Percentiles rank a stretch among this genome's conserved stretches.
Conservation (phyloP, 1,140 invertebrate genomes). For the Neodiprion virginianus region DNA sequence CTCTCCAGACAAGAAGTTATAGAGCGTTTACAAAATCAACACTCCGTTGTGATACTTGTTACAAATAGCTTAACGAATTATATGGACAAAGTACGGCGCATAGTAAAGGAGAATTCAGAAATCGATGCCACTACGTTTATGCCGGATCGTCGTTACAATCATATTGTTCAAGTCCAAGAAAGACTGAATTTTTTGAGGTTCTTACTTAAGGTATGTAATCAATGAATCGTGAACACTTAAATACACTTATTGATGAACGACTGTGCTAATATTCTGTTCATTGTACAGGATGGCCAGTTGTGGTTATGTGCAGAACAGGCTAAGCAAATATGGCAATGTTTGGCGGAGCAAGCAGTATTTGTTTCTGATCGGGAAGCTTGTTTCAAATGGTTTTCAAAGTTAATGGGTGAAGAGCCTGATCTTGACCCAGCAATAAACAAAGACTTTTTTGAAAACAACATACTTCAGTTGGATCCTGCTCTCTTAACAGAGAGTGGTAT, state of each 20-base stretch:
- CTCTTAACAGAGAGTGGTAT: slow-evolving; percentile 95
- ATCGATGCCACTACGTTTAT: slow-evolving; percentile 83
- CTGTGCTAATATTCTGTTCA: slow-evolving; percentile 4
- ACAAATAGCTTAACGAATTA: slow-evolving; percentile 92
- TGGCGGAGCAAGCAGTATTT: slow-evolving; percentile 93
- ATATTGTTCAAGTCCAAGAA: slow-evolving; percentile 92
- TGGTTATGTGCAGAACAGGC: slow-evolving; percentile 97
- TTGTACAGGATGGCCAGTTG: slow-evolving; percentile 81
- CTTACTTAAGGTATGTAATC: slow-evolving; percentile 72
- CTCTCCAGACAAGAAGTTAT: slow-evolving; percentile 78
- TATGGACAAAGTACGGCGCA: slow-evolving; percentile 83
- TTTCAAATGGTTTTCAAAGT: slow-evolving; percentile 98
- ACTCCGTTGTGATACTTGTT: slow-evolving; percentile 92
- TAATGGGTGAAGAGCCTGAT: slow-evolving; percentile 98
- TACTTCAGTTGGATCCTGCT: slow-evolving; percentile 89
- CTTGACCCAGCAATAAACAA: slow-evolving; percentile 95
- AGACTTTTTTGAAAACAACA: slow-evolving; percentile 96
- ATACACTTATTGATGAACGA: slow-evolving; percentile 29
- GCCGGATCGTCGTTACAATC: slow-evolving; percentile 90
- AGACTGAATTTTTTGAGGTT: slow-evolving; percentile 93
- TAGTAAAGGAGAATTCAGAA: slow-evolving; percentile 76
- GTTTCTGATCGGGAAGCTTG: slow-evolving; percentile 92
- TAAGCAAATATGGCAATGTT: slow-evolving; percentile 96
- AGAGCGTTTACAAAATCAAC: slow-evolving; percentile 88
- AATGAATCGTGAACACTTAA: neutral